A percentile compares a stretch with the other conserved stretches of the same genome.
phyloP scores from a whole-genome alignment of 2,888 invertebrate genomes.

The Stenurella melanura region DNA sequence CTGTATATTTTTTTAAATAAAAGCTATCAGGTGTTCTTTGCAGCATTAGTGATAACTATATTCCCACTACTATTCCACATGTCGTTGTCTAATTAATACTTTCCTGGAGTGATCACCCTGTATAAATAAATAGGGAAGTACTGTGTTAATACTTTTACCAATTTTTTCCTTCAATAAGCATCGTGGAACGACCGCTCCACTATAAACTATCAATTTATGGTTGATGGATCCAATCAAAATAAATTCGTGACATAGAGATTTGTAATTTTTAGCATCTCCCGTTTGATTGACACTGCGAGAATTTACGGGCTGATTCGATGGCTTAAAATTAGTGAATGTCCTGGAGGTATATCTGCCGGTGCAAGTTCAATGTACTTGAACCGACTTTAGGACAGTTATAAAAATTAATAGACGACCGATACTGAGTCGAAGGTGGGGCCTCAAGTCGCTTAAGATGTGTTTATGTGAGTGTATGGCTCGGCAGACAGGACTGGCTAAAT shows the following conservation, averaged over 20 bases:
- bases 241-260: background rate
- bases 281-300: conserved; percentile 19
- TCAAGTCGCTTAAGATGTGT: conserved; percentile 26
- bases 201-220: background rate
- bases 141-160: too few species aligned
- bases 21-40: too few species aligned
- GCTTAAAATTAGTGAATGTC: conserved; percentile 33
- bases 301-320: conserved; percentile 3
- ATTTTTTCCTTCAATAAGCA: too few species aligned
- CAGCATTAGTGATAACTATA: too few species aligned
- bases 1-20: too few species aligned
- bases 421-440: conserved; percentile 41
- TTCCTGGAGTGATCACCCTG: too few species aligned
- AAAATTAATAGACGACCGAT: conserved; percentile 46
- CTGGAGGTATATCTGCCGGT: conserved; percentile 19
- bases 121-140: too few species aligned
- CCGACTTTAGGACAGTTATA: conserved; percentile 48
- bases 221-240: background rate
- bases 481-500: conserved; percentile 12
- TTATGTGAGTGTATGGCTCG: conserved; percentile 17
- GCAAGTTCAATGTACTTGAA: conserved; percentile 42
- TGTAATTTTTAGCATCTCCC: background rate
- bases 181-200: too few species aligned
- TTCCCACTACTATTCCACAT: too few species aligned
- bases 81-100: too few species aligned